A percentile compares a stretch with the other conserved stretches of the same genome.
These are phyloP conservation scores for Coendou prehensilis DNA, from an alignment of 2,797 vertebrate species.

Conservation along the genomic window DNA sequence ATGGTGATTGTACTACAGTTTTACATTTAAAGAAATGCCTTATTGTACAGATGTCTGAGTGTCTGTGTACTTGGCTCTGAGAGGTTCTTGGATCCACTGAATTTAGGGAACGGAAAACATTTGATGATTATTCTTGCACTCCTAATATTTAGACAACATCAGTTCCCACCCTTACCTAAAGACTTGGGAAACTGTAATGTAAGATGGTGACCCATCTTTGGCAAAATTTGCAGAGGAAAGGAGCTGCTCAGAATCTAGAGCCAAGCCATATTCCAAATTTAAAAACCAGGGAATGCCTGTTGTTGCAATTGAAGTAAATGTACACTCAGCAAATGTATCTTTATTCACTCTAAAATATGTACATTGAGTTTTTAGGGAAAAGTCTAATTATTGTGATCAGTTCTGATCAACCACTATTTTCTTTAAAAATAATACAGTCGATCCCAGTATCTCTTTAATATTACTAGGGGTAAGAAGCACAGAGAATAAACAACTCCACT, in stretches of 20 bases:
- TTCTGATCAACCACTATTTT: not conserved
- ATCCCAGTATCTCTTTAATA: not conserved
- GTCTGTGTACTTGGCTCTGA: slow-evolving; percentile 32
- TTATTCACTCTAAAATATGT: not conserved
- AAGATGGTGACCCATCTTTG: slow-evolving; percentile 29
- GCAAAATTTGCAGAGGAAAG: slow-evolving; percentile 21
- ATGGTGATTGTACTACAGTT: not conserved
- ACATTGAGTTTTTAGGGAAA: not conserved
- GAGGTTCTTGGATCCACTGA: slow-evolving; percentile 28
- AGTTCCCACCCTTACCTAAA: slow-evolving; percentile 38
- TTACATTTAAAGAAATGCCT: not conserved
- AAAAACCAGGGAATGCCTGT: not conserved
- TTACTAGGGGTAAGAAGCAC: not conserved
- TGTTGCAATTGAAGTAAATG: not conserved
- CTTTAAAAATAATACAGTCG: not conserved
- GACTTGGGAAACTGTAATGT: not conserved
- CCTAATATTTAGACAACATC: slow-evolving; percentile 46
- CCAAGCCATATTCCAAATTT: not conserved
- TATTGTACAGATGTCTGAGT: not conserved
- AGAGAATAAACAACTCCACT: not conserved
- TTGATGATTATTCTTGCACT: not conserved
- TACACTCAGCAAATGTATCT: not conserved
- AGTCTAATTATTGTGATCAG: not conserved
- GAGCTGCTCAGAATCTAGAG: not conserved
- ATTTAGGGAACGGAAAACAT: slow-evolving; percentile 47